Conservation (phyloP, 1,140 invertebrate species). For the Augochlora pura region DNA sequence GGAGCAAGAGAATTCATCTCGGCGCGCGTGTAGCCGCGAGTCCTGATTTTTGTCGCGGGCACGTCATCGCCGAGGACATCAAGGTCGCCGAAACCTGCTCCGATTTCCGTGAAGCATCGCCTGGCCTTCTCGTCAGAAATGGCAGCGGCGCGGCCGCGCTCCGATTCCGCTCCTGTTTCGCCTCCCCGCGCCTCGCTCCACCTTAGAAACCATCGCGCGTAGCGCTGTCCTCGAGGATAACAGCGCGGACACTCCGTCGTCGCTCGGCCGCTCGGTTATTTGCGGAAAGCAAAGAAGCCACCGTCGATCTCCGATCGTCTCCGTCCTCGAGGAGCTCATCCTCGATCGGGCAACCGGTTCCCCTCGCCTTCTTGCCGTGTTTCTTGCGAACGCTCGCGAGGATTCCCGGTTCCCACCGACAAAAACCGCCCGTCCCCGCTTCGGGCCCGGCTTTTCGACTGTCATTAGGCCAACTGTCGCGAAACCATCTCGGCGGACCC, state of each 20-base stretch:
- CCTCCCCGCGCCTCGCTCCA: constrained; percentile 17
- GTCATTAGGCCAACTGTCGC: constrained; percentile 14
- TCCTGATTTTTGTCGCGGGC: constrained; percentile 43
- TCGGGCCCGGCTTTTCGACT: neutral
- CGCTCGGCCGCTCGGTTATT: constrained; percentile 47
- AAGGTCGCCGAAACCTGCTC: constrained; percentile 63
- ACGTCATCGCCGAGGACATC: constrained; percentile 47
- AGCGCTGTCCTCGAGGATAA: neutral
- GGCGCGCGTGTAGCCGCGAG: constrained; percentile 13
- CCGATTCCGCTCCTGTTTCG: constrained; percentile 49
- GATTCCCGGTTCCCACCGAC: constrained; percentile 24
- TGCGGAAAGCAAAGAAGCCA: constrained; percentile 44
- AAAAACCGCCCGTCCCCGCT: constrained; percentile 24
- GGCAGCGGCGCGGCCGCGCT: constrained; percentile 3
- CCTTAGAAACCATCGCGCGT: constrained; percentile 18
- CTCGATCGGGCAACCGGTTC: constrained; percentile 52
- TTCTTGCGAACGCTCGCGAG: constrained; percentile 21
- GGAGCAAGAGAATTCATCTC: constrained; percentile 15
- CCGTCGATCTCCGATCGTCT: constrained; percentile 35
- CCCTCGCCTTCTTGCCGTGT: constrained; percentile 22
- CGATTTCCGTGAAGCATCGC: constrained; percentile 60
- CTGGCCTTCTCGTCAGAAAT: constrained; percentile 48
- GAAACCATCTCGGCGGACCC: constrained; percentile 23
- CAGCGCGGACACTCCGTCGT: constrained; percentile 24
- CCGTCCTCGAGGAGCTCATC: too few relatives aligned